Conservation (phyloP, 2,113 vertebrate genomes). For the Takifugu flavidus region DNA sequence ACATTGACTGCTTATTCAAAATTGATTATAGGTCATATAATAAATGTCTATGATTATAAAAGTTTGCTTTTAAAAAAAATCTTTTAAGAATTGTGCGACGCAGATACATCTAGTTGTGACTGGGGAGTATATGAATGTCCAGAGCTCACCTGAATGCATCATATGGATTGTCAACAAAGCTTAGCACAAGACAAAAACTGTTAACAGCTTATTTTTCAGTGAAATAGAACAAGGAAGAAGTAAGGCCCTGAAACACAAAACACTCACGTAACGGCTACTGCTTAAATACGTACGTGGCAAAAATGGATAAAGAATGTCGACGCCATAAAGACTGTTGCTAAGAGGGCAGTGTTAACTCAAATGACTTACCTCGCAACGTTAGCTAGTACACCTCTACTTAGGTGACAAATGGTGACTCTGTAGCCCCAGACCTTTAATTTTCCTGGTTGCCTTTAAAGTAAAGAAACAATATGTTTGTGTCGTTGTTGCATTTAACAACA, state of each 20-base stretch:
- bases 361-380: constrained; percentile 32
- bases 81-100: no score
- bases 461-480: neutral
- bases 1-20: no score
- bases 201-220: neutral
- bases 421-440: neutral
- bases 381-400: neutral
- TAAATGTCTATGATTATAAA: no score
- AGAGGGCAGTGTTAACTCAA: neutral
- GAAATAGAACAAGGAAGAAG: neutral
- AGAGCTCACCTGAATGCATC: constrained; percentile 13
- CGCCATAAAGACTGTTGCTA: neutral
- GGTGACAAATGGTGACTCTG: neutral
- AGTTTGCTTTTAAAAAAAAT: no score
- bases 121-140: neutral
- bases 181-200: neutral
- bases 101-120: no score
- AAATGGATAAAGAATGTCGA: neutral
- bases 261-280: neutral
- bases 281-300: neutral
- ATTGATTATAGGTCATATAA: no score
- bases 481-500: neutral
- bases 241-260: neutral
- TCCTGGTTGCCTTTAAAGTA: no score
- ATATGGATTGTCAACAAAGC: neutral